A percentile compares a stretch with the other conserved stretches of the same genome.
phyloP scores from a whole-genome alignment of 2,888 invertebrate species.

The Serrognathus titanus region DNA sequence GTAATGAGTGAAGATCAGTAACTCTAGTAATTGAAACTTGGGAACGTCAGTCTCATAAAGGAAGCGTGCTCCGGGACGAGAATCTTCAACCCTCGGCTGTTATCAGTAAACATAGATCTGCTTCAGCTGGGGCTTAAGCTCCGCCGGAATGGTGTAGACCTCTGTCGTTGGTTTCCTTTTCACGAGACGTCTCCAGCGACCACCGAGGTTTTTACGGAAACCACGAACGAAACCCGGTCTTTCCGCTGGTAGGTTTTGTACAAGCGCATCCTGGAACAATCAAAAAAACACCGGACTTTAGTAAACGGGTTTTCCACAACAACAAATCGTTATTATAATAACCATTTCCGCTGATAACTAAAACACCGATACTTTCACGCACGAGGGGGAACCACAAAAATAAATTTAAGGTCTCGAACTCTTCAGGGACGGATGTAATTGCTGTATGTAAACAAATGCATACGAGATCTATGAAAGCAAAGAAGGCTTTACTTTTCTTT shows the following conservation, averaged over 20 bases:
- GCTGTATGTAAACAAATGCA: no score
- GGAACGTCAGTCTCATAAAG: conserved; percentile 43
- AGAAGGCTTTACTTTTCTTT: no score
- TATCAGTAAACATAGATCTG: conserved; percentile 82
- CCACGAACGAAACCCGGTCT: conserved; percentile 74
- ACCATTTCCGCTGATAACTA: conserved; percentile 3
- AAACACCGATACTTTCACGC: no score
- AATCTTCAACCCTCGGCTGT: conserved; percentile 13
- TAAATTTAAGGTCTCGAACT: no score
- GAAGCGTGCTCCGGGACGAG: conserved; percentile 26
- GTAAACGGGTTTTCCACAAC: no score
- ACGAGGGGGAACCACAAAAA: no score
- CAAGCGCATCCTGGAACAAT: conserved; percentile 71
- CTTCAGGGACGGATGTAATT: no score
- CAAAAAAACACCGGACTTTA: conserved; percentile 12
- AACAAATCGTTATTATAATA: background rate
- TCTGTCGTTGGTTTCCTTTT: conserved; percentile 80
- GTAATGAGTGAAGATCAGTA: conserved; percentile 19
- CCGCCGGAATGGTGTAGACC: conserved; percentile 80
- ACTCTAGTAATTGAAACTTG: conserved; percentile 24
- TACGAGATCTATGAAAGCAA: no score
- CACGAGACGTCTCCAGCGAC: conserved; percentile 80
- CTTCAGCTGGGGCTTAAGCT: conserved; percentile 82
- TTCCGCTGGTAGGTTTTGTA: conserved; percentile 64
- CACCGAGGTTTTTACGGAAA: conserved; percentile 81